These are phyloP conservation scores for Huso huso DNA, from an alignment of 2,797 vertebrate genomes.

Conservation along the genomic window DNA sequence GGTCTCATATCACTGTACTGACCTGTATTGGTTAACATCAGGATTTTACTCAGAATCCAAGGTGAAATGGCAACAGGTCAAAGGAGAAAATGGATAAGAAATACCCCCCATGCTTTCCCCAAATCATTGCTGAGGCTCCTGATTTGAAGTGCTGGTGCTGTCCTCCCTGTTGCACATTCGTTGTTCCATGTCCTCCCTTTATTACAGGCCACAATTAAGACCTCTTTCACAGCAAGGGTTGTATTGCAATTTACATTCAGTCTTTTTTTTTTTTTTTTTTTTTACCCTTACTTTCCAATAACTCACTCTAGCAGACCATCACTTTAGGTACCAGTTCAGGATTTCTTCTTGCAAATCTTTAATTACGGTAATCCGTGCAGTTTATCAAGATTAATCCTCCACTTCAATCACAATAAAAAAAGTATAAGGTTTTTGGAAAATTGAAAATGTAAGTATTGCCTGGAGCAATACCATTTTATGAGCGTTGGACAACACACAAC, in stretches of 20 bases:
- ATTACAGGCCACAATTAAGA: neutral
- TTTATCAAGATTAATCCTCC: neutral
- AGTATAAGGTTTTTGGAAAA: neutral
- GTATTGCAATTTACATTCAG: neutral
- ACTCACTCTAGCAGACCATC: neutral
- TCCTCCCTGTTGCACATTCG: neutral
- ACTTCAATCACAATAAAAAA: neutral
- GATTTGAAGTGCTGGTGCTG: neutral
- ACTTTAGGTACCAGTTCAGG: neutral
- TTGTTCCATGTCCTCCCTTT: neutral
- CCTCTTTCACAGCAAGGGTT: neutral
- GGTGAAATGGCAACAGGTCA: no score
- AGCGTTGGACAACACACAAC: neutral
- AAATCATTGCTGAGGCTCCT: no score
- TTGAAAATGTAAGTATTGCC: neutral
- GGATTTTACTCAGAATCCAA: no score
- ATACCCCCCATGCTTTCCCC: no score
- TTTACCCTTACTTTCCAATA: no score
- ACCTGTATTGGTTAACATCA: no score
- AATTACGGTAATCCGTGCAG: neutral
- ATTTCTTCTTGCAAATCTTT: neutral
- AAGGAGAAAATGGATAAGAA: no score
- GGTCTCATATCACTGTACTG: no score
- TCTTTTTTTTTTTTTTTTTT: neutral
- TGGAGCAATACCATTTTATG: neutral